Evolutionary conservation across 1,140 invertebrate species (phyloP), one percentile per base, ranked within the genome.

Genomic region (Zaprionus taronus): DNA sequence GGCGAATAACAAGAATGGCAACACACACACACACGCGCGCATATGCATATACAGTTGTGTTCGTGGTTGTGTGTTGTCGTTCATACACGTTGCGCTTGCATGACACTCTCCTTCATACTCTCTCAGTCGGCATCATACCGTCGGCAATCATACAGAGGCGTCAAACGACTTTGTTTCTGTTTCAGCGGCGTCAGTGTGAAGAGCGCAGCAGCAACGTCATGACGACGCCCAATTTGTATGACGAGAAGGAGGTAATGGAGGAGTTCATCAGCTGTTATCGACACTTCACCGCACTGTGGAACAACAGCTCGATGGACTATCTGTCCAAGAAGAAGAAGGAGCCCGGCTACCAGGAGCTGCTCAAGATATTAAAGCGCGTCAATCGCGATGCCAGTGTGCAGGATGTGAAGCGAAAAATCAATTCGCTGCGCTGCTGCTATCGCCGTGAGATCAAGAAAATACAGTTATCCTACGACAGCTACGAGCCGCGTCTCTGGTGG

Each of bases 211-310:
- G 14, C 24, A 55, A 47, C 65, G 34, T 24, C 31, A 9, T 67
- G 61, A 69, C 64, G 38, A 36, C 62, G 60, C 47, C 71, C 41
- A 71, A 56, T 71, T 47, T 89, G 15, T 79, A 76, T 64, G 85
- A 87, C n/a, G 85, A 89, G 9, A 80, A 80, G 41, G 81, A 84
- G 55, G 75, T 87, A 0, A 81, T 87, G 81, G 75, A 81, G 60
- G 84, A 87, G 36, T 87, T 89, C 38, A 87, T 87, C 24, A 84
- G 84, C 72, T 87, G 84, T 26, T 87, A 87, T 72, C 78, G 62
- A 0, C 81, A 90, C 6, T 87, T 81, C 5, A 64, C 68, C 2
- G 71, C 85, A 4, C 53, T 87, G n/a, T 89, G 84, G 84, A 75
- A 87, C 41, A 87, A 55, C 63, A 62, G 17, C 2, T 71, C 68